Evolutionary conservation across 2,113 vertebrate genomes (phyloP).

Genomic region (Merops nubicus): DNA sequence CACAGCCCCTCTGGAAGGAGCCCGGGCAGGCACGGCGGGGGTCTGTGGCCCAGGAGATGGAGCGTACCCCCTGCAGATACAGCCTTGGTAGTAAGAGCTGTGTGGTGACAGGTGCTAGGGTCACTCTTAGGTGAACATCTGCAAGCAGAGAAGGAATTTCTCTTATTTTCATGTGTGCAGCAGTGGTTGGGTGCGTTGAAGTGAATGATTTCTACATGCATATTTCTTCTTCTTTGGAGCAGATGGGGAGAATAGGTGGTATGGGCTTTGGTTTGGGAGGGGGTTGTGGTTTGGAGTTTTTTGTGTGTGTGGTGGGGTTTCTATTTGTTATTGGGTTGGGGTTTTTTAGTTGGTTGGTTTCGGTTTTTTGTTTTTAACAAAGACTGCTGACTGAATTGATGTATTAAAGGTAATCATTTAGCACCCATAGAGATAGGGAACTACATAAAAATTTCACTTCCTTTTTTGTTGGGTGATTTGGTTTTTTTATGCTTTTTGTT

Average conservation of each 20-base stretch:
- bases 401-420: neutral
- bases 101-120: rapidly evolving
- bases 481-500: neutral
- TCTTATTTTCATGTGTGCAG: neutral
- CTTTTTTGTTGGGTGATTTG: too few relatives aligned
- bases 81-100: neutral
- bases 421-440: neutral
- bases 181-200: neutral
- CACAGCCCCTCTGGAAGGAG: neutral
- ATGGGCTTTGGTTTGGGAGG: too few relatives aligned
- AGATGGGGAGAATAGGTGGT: neutral
- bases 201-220: neutral
- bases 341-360: neutral
- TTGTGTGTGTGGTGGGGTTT: neutral
- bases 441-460: neutral
- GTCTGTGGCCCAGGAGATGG: too few relatives aligned
- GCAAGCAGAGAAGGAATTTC: neutral
- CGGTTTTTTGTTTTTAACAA: neutral
- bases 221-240: neutral
- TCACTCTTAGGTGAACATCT: neutral
- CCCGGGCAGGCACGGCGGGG: neutral
- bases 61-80: rapidly evolving
- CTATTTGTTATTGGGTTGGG: too few relatives aligned
- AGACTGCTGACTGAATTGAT: neutral
- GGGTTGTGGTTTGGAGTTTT: neutral